These are phyloP conservation scores for Cataglyphis rosenhaueri DNA, from an alignment of 2,888 invertebrate species.

Conservation along the genomic window DNA sequence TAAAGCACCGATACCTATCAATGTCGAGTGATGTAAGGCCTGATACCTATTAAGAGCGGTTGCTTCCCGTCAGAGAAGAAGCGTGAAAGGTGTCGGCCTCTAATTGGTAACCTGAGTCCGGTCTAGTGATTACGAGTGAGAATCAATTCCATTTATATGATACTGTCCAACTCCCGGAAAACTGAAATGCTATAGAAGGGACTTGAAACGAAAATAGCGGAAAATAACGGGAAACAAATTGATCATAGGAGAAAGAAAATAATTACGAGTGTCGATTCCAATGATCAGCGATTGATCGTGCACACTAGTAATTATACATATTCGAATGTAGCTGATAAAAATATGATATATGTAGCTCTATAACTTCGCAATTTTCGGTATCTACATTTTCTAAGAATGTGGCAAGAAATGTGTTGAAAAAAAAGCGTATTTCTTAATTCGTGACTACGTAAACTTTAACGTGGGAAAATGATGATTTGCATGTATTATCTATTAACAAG, in stretches of 20 bases:
- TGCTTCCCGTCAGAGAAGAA: conserved; percentile 13
- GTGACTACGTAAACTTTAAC: background rate
- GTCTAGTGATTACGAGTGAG: conserved; percentile 57
- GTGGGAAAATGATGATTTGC: background rate
- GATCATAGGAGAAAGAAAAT: background rate
- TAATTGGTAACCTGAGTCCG: conserved; percentile 66
- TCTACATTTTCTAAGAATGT: background rate
- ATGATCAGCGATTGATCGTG: conserved; percentile 19
- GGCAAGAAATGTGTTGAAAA: conserved; percentile 5
- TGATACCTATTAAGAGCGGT: conserved; percentile 4
- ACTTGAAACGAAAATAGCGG: background rate
- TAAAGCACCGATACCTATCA: conserved; percentile 18
- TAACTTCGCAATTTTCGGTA: background rate
- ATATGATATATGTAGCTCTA: conserved; percentile 3
- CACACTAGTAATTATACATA: background rate
- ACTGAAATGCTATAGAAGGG: background rate
- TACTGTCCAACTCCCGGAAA: background rate
- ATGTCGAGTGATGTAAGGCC: conserved; percentile 8
- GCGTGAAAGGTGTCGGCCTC: conserved; percentile 57
- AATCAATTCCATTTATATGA: conserved; percentile 63
- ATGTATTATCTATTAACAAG: conserved; percentile 26
- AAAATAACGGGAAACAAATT: conserved; percentile 1
- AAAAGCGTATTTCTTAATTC: conserved; percentile 17
- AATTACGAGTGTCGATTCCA: background rate
- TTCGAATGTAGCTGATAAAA: background rate